A percentile compares a stretch with the other conserved stretches of the same genome.
phyloP scores from a whole-genome alignment of 2,797 vertebrate species.

The Petrocephalus schoutedeni region DNA sequence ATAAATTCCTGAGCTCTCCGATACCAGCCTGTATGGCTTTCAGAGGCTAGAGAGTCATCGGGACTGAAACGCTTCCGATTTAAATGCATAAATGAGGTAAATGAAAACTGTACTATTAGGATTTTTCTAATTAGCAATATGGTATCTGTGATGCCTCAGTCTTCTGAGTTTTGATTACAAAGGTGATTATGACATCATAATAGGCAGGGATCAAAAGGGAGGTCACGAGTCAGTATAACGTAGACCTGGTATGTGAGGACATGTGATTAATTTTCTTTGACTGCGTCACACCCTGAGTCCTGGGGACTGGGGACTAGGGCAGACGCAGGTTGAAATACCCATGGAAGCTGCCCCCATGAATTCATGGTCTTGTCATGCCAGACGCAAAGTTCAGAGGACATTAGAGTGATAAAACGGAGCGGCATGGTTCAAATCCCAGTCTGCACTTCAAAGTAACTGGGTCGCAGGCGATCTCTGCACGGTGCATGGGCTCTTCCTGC shows the following conservation, averaged over 20 bases:
- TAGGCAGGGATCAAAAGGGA: not conserved
- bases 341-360: not conserved
- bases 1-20: constrained; percentile 45
- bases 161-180: not conserved
- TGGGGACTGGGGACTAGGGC: no score
- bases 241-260: not conserved
- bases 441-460: constrained; percentile 59
- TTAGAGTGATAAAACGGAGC: constrained; percentile 44
- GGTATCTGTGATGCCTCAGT: not conserved
- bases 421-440: constrained; percentile 47
- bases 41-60: constrained; percentile 32
- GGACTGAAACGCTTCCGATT: constrained; percentile 35
- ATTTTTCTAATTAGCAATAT: not conserved
- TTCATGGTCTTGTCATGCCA: not conserved
- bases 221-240: not conserved
- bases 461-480: constrained; percentile 55
- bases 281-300: not conserved
- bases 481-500: constrained; percentile 57
- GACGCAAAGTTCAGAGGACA: constrained; percentile 25
- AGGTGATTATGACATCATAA: not conserved
- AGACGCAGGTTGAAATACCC: not conserved
- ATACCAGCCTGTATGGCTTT: constrained; percentile 32
- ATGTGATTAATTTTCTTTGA: not conserved
- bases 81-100: constrained; percentile 42
- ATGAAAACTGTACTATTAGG: constrained; percentile 31